Evolutionary conservation across 2,888 invertebrate species (phyloP).

Genomic region (Sphaeridia pumilis): DNA sequence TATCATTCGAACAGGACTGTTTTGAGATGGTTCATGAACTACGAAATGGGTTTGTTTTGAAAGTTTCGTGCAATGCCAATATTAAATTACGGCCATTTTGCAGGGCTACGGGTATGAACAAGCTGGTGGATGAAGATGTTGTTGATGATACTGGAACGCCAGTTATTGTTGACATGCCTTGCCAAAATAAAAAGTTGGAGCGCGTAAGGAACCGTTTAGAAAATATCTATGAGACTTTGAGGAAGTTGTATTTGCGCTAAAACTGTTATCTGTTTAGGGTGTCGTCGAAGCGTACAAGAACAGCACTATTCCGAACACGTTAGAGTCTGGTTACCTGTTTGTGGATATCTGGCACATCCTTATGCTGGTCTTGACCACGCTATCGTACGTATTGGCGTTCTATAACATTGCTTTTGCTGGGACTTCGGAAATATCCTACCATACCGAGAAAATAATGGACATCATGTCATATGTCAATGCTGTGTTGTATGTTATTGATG

Average conservation of each 20-base stretch:
- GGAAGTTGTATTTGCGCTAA: slow-evolving; percentile 3
- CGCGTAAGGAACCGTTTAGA: slow-evolving; percentile 11
- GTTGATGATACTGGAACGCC: slow-evolving; percentile 28
- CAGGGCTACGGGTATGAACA: slow-evolving; percentile 19
- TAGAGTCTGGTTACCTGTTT: slow-evolving; percentile 16
- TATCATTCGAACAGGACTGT: slow-evolving; percentile 5
- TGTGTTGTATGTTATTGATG: slow-evolving; percentile 19
- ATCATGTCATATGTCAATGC: background rate
- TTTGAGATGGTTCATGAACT: slow-evolving; percentile 4
- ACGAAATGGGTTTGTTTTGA: too few relatives aligned
- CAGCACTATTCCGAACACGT: slow-evolving; percentile 25
- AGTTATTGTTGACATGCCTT: slow-evolving; percentile 25
- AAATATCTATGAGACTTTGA: too few relatives aligned
- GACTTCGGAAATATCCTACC: background rate
- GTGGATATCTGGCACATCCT: slow-evolving; percentile 22
- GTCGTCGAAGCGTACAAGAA: slow-evolving; percentile 25
- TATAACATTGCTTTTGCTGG: background rate
- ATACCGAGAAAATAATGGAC: background rate
- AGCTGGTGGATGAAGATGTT: slow-evolving; percentile 25
- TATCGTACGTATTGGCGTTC: slow-evolving; percentile 14
- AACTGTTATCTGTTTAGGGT: slow-evolving; percentile 15
- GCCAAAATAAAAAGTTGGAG: slow-evolving; percentile 12
- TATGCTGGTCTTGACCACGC: slow-evolving; percentile 15
- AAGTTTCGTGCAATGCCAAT: background rate
- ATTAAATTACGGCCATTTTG: background rate